Percentiles rank a stretch among this genome's conserved stretches.
phyloP scores from a whole-genome alignment of 1,140 invertebrate species.

The Dendroctonus valens region DNA sequence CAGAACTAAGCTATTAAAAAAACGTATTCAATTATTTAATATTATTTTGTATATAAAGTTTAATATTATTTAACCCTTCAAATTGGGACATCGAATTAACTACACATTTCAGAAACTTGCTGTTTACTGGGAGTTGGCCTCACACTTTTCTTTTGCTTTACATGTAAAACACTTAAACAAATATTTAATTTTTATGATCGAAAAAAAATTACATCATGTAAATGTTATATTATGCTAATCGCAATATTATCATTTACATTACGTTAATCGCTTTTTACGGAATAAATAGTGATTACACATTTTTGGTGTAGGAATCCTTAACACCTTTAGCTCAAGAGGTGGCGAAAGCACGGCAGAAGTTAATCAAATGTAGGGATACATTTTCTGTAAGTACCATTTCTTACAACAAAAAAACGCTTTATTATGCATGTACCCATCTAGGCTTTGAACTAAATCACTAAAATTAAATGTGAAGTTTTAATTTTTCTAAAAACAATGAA shows the following conservation, averaged over 20 bases:
- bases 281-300: slow-evolving; percentile 13
- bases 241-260: not conserved
- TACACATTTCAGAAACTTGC: no score
- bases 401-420: no score
- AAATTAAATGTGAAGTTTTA: no score
- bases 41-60: no score
- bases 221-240: not conserved
- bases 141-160: not conserved
- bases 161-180: not conserved
- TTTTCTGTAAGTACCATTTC: slow-evolving; percentile 58
- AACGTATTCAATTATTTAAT: no score
- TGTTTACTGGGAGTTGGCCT: not conserved
- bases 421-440: no score
- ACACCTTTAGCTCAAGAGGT: slow-evolving; percentile 63
- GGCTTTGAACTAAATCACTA: no score
- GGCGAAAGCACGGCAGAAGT: slow-evolving; percentile 62
- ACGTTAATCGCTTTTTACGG: not conserved
- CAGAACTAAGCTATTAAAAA: no score
- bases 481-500: no score
- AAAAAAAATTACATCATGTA: not conserved
- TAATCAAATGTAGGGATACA: slow-evolving; percentile 60
- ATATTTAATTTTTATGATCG: not conserved
- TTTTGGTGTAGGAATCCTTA: slow-evolving; percentile 45
- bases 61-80: no score
- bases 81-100: no score